A percentile compares a stretch with the other conserved stretches of the same genome.
These are phyloP conservation scores for Melikaiella ostensackeni DNA, from an alignment of 2,888 invertebrate genomes.

Conservation along the genomic window DNA sequence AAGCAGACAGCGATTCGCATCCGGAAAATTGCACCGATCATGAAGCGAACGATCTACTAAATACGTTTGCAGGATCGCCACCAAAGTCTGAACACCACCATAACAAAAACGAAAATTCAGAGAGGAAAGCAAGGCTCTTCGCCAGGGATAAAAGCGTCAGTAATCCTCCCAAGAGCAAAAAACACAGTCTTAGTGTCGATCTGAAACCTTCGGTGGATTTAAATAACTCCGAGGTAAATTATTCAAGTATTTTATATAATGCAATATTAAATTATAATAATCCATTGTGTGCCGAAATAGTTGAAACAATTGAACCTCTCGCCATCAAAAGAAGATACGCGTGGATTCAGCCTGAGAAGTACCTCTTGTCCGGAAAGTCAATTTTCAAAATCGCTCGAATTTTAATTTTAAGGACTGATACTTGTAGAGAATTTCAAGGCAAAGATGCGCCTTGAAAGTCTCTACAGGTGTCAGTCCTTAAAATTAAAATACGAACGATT, in stretches of 20 bases:
- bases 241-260: not conserved
- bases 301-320: no score
- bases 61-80: slow-evolving; percentile 81
- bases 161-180: slow-evolving; percentile 81
- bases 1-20: slow-evolving; percentile 80
- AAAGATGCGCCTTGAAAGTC: no score
- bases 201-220: slow-evolving; percentile 72
- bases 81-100: slow-evolving; percentile 80
- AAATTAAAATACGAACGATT: no score
- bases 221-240: slow-evolving; percentile 71
- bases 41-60: slow-evolving; percentile 82
- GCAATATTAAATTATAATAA: no score
- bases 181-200: slow-evolving; percentile 80
- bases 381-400: no score
- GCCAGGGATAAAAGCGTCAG: slow-evolving; percentile 76
- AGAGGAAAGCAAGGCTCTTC: slow-evolving; percentile 81
- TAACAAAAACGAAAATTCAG: slow-evolving; percentile 77
- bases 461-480: no score
- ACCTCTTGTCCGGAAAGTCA: no score
- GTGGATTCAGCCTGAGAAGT: no score
- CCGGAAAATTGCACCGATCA: slow-evolving; percentile 83
- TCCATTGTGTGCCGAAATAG: no score
- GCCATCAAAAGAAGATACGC: no score
- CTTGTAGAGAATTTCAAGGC: no score
- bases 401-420: no score